Base-by-base conservation (phyloP, 2,888 invertebrate genomes). In the Andrena bucephala region DNA sequence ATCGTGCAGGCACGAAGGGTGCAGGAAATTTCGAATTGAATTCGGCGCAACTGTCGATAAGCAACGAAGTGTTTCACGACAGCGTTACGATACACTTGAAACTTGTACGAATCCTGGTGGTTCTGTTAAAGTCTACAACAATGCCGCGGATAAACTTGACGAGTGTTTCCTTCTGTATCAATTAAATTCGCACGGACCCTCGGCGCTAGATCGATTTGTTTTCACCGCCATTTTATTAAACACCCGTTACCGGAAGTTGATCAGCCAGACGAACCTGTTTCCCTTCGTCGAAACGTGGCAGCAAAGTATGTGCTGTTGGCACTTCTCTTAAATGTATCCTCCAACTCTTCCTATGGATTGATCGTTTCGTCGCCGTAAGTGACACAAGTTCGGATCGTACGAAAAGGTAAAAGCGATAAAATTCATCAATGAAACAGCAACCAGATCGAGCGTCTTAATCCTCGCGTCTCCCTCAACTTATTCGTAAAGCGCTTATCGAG, bases 241-340 rank as follows among this genome's bases (percentile, higher is more conserved):
- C 65, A 59, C 52, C 65, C 67, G 50, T 80, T 78, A 84, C 83
- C 90, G 91, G 91, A 91, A 90, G 82, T 90, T 70, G 79, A 81
- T 76, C 72, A 78, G 83, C 81, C 81, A 86, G 77, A 66, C 70
- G 77, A 83, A 77, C 85, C 81, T 85, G 81, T 85, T 89, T 82
- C 78, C 59, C 75, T 71, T 81, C 81, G 81, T 85, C 89, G 90
- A 91, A 89, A 93, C 93, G 93, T 93, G 93, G 93, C 93, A 93
- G 78, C 72, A 66, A 77, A 87, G 85, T 81, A 72, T 86, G 90
- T 88, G 90, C 89, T 89, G 89, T 90, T 92, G 92, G 91, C 92
- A 92, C 85, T 87, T 84, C 62, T 85, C 81, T 77, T 74, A 82
- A 83, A 82, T 85, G 81, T 75, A 33, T 80, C 24, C 16, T 48